Evolutionary conservation across 2,888 invertebrate genomes (phyloP).

Genomic region (Zelleria hepariella): DNA sequence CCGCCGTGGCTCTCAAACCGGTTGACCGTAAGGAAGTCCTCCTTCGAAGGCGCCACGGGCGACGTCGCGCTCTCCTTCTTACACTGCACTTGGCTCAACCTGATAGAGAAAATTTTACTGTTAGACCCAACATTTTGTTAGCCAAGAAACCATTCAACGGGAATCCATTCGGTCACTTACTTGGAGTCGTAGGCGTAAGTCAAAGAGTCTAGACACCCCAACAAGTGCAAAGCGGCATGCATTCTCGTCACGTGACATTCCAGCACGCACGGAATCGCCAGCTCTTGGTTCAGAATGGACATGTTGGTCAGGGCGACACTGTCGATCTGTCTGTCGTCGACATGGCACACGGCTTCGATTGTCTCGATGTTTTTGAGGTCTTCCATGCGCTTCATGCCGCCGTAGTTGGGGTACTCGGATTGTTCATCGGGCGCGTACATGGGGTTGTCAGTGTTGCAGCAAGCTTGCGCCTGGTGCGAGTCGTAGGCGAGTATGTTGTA

Average conservation of each 20-base stretch:
- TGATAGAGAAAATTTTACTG: too few species aligned
- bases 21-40: slow-evolving; percentile 87
- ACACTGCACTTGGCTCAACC: slow-evolving; percentile 22
- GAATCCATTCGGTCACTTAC: too few species aligned
- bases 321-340: slow-evolving; percentile 35
- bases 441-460: slow-evolving; percentile 34
- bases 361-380: slow-evolving; percentile 53
- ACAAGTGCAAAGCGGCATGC: slow-evolving; percentile 90
- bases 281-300: slow-evolving; percentile 83
- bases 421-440: slow-evolving; percentile 29
- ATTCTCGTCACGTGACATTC: slow-evolving; percentile 82
- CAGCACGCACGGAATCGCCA: slow-evolving; percentile 82
- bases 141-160: too few species aligned
- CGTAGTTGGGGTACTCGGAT: slow-evolving; percentile 52
- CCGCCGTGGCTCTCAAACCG: slow-evolving; percentile 96
- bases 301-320: slow-evolving; percentile 51
- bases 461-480: slow-evolving; percentile 58
- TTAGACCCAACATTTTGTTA: too few species aligned
- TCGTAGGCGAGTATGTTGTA: slow-evolving; percentile 90
- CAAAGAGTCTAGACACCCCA: slow-evolving; percentile 91
- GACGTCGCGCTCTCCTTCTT: slow-evolving; percentile 38
- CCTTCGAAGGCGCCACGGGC: slow-evolving; percentile 68
- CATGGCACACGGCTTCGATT: slow-evolving; percentile 40
- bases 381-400: slow-evolving; percentile 52
- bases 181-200: slow-evolving; percentile 83